These are phyloP conservation scores for Arenicola marina DNA, from an alignment of 2,888 invertebrate species.

Conservation along the genomic window DNA sequence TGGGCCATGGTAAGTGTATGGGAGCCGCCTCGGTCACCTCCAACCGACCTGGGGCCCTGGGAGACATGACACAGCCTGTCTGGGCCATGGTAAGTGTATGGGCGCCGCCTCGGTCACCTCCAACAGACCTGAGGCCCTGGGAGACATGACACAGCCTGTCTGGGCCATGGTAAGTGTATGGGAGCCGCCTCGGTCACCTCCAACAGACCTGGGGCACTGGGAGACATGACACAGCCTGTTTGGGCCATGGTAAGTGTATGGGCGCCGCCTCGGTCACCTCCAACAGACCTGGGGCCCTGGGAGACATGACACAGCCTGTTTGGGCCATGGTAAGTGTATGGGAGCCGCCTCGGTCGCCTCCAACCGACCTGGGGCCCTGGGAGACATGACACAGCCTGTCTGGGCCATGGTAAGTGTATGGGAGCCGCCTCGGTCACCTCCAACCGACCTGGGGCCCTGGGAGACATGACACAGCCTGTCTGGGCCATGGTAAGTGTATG, in stretches of 20 bases:
- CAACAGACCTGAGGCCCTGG: conserved; percentile 39
- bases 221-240: too few relatives aligned
- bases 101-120: conserved; percentile 43
- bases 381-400: too few relatives aligned
- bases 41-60: too few relatives aligned
- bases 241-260: too few relatives aligned
- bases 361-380: too few relatives aligned
- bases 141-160: conserved; percentile 37
- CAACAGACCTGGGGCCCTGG: conserved; percentile 39
- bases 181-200: too few relatives aligned
- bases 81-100: too few relatives aligned
- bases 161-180: conserved; percentile 43
- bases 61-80: too few relatives aligned
- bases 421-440: conserved; percentile 43
- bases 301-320: conserved; percentile 37
- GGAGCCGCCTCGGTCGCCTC: too few relatives aligned
- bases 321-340: conserved; percentile 43
- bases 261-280: conserved; percentile 43
- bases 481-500: conserved; percentile 43
- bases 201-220: too few relatives aligned
- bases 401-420: too few relatives aligned
- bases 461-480: conserved; percentile 37
- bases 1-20: conserved; percentile 43
- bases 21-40: too few relatives aligned
- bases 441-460: conserved; percentile 39